Evolutionary conservation across 2,888 invertebrate species (phyloP), one percentile per base, ranked within the genome.

Genomic region (Hoplodrina ambigua): DNA sequence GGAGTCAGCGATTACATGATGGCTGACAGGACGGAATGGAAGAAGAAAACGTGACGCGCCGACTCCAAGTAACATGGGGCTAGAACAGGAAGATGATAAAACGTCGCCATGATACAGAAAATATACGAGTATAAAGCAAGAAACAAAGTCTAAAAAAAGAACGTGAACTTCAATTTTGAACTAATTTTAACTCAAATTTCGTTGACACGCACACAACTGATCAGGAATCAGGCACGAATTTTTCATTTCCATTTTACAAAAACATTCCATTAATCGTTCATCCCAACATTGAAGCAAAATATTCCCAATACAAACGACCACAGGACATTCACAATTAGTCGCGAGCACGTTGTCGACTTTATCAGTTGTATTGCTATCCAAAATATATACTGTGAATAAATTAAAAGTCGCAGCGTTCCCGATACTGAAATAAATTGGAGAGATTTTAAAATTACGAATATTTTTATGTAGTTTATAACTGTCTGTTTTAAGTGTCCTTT

Each of bases 381-480:
- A 77, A 78, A 82, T 74, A 72, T 75, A 78, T 59, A 37, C 65
- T 2, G 49, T 56, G 79, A 78, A 84, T 79, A 85, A 73, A 85
- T 84, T 85, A 78, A 76, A 85, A 76, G 63, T 78, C 64, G 50
- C 19, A 58, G 11, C 54, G 52, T 74, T 52, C 67, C 13, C 30
- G 72, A 70, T 72, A 75, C 75, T 49, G 62, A 76, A 72, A 80
- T 83, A 81, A 83, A 81, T 83, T 81, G 75, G 19, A 52, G 19
- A 63, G 62, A 11, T 49, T 78, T 72, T 64, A 64, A 78, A 80
- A 64, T 69, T 65, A 64, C 41, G 33, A 41, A 46, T 4, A 20
- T 53, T 62, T 62, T 64, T 30, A n/a, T 50, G 30, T 19, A 13
- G 46, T 54, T 76, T 77, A 65, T 81, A 76, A 55, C 70, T 69